A percentile compares a stretch with the other conserved stretches of the same genome.
Evolutionary conservation across 2,113 vertebrate species (phyloP).

Genomic region (Pampusana beccarii): DNA sequence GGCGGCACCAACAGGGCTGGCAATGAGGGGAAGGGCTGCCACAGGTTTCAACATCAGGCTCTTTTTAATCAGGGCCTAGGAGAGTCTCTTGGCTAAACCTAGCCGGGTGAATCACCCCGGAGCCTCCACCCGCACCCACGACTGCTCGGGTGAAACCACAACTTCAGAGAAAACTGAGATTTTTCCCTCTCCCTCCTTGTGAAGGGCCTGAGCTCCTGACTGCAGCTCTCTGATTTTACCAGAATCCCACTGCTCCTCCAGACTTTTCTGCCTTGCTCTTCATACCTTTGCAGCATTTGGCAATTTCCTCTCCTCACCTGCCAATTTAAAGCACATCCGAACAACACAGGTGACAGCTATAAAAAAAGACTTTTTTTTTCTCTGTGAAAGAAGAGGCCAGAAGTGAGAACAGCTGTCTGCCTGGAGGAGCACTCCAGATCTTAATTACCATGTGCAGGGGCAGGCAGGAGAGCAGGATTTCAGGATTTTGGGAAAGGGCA

Average conservation of each 20-base stretch:
- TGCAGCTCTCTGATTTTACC: background rate
- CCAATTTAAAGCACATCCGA: background rate
- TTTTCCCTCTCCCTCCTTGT: background rate
- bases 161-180: background rate
- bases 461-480: background rate
- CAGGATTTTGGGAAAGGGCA: background rate
- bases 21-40: background rate
- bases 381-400: background rate
- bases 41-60: background rate
- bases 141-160: background rate
- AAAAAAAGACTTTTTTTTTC: background rate
- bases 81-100: background rate
- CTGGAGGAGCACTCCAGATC: background rate
- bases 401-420: background rate
- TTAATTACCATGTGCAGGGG: too few species aligned
- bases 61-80: background rate
- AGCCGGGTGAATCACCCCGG: too few species aligned
- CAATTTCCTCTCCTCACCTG: background rate
- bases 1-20: accelerated
- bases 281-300: background rate
- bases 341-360: background rate
- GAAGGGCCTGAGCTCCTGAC: background rate
- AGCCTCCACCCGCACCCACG: accelerated
- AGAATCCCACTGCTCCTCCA: background rate
- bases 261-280: background rate